These are phyloP conservation scores for Keiferia lycopersicella DNA, from an alignment of 2,888 invertebrate genomes.

Conservation along the genomic window DNA sequence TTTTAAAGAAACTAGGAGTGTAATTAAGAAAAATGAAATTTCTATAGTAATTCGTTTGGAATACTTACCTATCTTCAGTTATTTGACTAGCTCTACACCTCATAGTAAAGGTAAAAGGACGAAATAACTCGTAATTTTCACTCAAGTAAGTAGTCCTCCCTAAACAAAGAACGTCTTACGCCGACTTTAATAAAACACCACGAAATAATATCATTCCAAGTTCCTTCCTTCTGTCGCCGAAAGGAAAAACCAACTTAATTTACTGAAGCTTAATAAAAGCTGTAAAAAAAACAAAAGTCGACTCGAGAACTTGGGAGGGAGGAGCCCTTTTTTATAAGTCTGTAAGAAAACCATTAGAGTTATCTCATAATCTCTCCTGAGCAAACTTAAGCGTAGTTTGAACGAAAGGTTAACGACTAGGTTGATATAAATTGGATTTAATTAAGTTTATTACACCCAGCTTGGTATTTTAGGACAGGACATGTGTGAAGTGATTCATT, in stretches of 20 bases:
- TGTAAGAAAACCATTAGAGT: conserved; percentile 18
- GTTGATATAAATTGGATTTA: conserved; percentile 24
- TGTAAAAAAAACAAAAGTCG: conserved; percentile 21
- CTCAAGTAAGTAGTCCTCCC: conserved; percentile 17
- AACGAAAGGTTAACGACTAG: conserved; percentile 11
- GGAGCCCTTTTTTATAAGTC: conserved; percentile 17
- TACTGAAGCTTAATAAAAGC: conserved; percentile 23
- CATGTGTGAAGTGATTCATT: background rate
- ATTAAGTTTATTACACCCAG: conserved; percentile 21
- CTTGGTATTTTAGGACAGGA: background rate
- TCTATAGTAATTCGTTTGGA: too few relatives aligned
- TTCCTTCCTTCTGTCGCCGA: conserved; percentile 10
- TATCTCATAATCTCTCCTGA: conserved; percentile 15
- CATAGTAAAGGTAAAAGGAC: background rate
- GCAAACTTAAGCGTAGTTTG: conserved; percentile 12
- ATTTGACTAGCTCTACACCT: background rate
- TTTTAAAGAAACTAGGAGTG: too few relatives aligned
- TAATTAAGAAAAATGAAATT: too few relatives aligned
- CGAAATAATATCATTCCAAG: conserved; percentile 14
- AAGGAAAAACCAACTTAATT: conserved; percentile 25
- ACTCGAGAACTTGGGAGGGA: background rate
- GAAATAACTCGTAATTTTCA: background rate
- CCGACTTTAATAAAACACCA: conserved; percentile 12
- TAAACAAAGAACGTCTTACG: conserved; percentile 28
- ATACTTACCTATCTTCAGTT: too few relatives aligned